Evolutionary conservation across 2,888 invertebrate genomes (phyloP).

Genomic region (Trichacis sp.): DNA sequence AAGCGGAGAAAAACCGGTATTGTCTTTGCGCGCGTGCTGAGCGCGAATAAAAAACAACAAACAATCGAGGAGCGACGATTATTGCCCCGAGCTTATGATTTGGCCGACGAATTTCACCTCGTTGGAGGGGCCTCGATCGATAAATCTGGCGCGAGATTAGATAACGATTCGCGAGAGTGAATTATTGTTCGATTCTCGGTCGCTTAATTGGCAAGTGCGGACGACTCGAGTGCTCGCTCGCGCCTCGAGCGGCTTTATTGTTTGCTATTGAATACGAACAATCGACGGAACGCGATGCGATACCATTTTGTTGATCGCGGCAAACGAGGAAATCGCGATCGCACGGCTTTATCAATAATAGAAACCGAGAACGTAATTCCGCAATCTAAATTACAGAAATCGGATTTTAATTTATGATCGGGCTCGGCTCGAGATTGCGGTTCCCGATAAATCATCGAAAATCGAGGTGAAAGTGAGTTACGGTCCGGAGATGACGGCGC

Average conservation of each 20-base stretch:
- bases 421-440: too few species aligned
- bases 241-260: slow-evolving; percentile 9
- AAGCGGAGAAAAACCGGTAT: too few species aligned
- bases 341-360: background rate
- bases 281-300: slow-evolving; percentile 12
- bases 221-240: slow-evolving; percentile 20
- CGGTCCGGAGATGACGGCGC: slow-evolving; percentile 20
- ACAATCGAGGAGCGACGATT: background rate
- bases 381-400: slow-evolving; percentile 1
- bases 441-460: slow-evolving; percentile 1
- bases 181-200: slow-evolving; percentile 1
- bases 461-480: slow-evolving; percentile 33
- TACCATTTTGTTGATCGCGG: slow-evolving; percentile 18
- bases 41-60: too few species aligned
- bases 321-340: background rate
- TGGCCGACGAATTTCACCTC: slow-evolving; percentile 1
- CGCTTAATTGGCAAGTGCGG: slow-evolving; percentile 33
- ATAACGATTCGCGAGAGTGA: slow-evolving; percentile 1
- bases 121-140: background rate
- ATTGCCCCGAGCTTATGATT: background rate
- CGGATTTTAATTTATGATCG: background rate
- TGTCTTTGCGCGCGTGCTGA: background rate
- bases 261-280: slow-evolving; percentile 13
- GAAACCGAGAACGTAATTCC: background rate
- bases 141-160: slow-evolving; percentile 8